phyloP scores from a whole-genome alignment of 1,140 invertebrate genomes.

The Eumeta japonica region DNA sequence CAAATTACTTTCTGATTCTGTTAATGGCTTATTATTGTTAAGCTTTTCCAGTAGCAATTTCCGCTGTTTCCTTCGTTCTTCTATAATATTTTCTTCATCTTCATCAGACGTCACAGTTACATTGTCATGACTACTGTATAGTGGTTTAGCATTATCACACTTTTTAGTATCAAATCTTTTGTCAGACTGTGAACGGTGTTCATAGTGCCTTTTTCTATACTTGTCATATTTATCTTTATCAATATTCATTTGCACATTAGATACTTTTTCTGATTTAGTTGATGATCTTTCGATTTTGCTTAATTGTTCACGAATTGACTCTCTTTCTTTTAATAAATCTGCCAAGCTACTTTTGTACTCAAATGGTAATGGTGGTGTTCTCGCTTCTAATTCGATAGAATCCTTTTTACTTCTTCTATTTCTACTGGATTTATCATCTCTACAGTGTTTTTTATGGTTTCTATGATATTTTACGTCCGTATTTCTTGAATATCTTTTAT shows the following conservation, averaged over 20 bases:
- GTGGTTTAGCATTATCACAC: conserved; percentile 12
- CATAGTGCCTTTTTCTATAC: conserved; percentile 18
- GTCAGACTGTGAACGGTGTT: conserved; percentile 11
- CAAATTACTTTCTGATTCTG: conserved; percentile 5
- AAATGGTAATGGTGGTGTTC: conserved; percentile 39
- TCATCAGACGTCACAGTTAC: conserved; percentile 65
- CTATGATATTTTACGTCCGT: no score
- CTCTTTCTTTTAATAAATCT: conserved; percentile 36
- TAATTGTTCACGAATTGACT: conserved; percentile 28
- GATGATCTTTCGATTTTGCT: conserved; percentile 12
- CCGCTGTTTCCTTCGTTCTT: conserved; percentile 81
- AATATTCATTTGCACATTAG: conserved; percentile 6
- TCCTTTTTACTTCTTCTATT: conserved; percentile 14
- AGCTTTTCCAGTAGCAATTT: conserved; percentile 82
- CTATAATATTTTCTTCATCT: conserved; percentile 92
- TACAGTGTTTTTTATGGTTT: no score
- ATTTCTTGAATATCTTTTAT: no score
- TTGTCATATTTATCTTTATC: conserved; percentile 14
- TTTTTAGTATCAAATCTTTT: conserved; percentile 10
- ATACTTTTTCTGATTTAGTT: not conserved
- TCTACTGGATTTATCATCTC: conserved; percentile 18
- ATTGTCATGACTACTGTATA: conserved; percentile 22
- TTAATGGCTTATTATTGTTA: conserved; percentile 15
- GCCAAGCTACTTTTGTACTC: conserved; percentile 22
- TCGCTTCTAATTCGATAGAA: conserved; percentile 23